Evolutionary conservation across 2,113 vertebrate species (phyloP).

Genomic region (Lasiurus borealis): DNA sequence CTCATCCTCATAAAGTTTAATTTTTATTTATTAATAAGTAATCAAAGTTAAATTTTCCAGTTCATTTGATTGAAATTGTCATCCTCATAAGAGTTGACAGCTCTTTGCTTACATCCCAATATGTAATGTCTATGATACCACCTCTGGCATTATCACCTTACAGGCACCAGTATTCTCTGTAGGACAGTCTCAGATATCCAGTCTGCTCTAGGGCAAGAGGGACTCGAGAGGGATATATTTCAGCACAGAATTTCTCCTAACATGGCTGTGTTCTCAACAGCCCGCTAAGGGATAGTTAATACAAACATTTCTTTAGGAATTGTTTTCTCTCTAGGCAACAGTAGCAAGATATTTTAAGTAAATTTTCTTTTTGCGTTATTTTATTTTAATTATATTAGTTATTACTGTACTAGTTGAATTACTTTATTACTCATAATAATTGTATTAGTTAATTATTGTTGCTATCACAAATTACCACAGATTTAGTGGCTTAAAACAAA

Average conservation of each 20-base stretch:
- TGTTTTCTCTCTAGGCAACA: constrained; percentile 25
- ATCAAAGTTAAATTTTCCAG: constrained; percentile 19
- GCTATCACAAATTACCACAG: neutral
- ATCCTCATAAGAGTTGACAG: neutral
- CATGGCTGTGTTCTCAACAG: neutral
- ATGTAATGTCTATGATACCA: neutral
- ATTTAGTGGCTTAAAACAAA: neutral
- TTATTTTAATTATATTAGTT: constrained; percentile 12
- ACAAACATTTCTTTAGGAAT: constrained; percentile 5
- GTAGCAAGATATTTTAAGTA: neutral
- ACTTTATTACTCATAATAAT: neutral
- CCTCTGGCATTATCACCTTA: constrained; percentile 53
- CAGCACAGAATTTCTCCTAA: constrained; percentile 52
- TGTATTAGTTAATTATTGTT: constrained; percentile 11
- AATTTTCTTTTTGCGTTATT: constrained; percentile 30
- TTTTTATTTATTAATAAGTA: constrained; percentile 12
- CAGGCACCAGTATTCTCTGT: neutral
- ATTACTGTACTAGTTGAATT: neutral
- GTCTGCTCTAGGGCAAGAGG: neutral
- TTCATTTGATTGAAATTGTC: constrained; percentile 15
- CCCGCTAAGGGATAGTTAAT: constrained; percentile 22
- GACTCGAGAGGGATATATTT: constrained; percentile 17
- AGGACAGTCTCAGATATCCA: constrained; percentile 28
- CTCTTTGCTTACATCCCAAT: neutral
- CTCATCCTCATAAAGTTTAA: neutral